A percentile compares a stretch with the other conserved stretches of the same genome.
phyloP scores from a whole-genome alignment of 2,888 invertebrate genomes.

The Pterostichus niger region DNA sequence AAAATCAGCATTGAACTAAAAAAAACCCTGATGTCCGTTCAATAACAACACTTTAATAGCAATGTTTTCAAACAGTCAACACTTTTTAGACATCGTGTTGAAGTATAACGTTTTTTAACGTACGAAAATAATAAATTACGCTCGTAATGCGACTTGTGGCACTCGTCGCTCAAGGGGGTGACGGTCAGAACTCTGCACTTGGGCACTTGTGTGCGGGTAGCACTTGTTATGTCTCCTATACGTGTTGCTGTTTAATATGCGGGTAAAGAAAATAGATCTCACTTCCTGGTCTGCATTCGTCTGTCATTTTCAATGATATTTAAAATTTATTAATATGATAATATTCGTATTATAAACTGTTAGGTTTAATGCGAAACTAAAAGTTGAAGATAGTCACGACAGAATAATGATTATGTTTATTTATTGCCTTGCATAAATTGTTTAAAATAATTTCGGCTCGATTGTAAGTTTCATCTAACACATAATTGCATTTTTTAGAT shows the following conservation, averaged over 20 bases:
- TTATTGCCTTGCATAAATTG: too few species aligned
- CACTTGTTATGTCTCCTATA: not conserved
- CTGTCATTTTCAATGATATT: constrained; percentile 28
- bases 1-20: too few species aligned
- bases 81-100: constrained; percentile 42
- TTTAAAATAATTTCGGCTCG: too few species aligned
- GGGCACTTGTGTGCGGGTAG: constrained; percentile 28
- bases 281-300: constrained; percentile 19
- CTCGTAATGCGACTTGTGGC: not conserved
- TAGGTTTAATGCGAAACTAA: too few species aligned
- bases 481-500: too few species aligned
- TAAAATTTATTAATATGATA: not conserved
- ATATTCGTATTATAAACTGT: too few species aligned
- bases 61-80: constrained; percentile 63
- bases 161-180: not conserved
- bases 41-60: constrained; percentile 36
- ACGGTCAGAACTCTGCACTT: constrained; percentile 8
- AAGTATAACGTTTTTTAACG: constrained; percentile 66
- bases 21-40: constrained; percentile 38
- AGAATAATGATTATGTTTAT: not conserved
- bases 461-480: too few species aligned
- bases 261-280: constrained; percentile 7
- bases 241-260: constrained; percentile 12
- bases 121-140: constrained; percentile 61
- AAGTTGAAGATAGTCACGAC: too few species aligned